These are phyloP conservation scores for Protaetia brevitarsis DNA, from an alignment of 1,140 invertebrate species.

Conservation along the genomic window DNA sequence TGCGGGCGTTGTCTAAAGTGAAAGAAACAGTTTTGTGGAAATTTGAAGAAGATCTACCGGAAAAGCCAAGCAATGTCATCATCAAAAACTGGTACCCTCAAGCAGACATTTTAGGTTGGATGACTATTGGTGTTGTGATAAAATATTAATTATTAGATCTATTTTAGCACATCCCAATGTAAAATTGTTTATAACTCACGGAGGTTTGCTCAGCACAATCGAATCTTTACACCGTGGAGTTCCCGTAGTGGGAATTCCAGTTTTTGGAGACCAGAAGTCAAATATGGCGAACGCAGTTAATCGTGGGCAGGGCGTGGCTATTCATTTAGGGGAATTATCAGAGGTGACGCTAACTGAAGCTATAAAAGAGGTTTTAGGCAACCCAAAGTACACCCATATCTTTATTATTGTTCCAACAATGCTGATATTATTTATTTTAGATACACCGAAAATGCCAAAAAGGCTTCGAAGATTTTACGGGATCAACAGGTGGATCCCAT, in stretches of 20 bases:
- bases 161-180: slow-evolving; percentile 13
- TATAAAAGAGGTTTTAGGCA: neutral
- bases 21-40: slow-evolving; percentile 60
- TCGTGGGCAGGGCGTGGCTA: neutral
- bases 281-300: neutral
- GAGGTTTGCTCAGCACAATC: neutral
- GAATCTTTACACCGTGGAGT: neutral
- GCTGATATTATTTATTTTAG: neutral
- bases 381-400: neutral
- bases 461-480: neutral
- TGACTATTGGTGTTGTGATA: neutral
- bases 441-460: neutral
- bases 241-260: slow-evolving; percentile 6
- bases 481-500: neutral
- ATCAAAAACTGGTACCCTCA: slow-evolving; percentile 68
- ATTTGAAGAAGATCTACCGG: slow-evolving; percentile 57
- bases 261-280: neutral
- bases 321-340: neutral
- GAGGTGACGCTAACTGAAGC: neutral
- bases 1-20: slow-evolving; percentile 41
- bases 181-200: slow-evolving; percentile 19
- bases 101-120: slow-evolving; percentile 62
- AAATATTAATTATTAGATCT: neutral
- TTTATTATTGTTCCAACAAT: neutral
- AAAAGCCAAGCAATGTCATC: slow-evolving; percentile 59